Conservation (phyloP, 2,797 vertebrate species). For the Falco concolor region DNA sequence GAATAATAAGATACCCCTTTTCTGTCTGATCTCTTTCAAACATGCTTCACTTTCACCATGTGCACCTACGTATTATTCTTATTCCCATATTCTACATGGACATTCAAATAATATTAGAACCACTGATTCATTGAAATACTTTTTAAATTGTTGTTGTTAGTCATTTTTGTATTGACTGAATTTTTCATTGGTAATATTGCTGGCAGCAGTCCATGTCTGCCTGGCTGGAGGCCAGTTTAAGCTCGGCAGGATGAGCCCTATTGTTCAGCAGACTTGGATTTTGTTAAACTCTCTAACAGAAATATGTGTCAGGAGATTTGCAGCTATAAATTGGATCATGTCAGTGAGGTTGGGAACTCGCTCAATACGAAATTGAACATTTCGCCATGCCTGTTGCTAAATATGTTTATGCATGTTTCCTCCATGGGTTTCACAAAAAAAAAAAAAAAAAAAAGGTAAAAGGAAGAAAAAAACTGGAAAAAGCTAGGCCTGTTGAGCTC, state of each 20-base stretch:
- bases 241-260: slow-evolving; percentile 45
- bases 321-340: slow-evolving; percentile 56
- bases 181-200: slow-evolving; percentile 26
- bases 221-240: slow-evolving; percentile 38
- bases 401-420: slow-evolving; percentile 50
- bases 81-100: background rate
- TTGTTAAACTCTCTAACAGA: slow-evolving; percentile 49
- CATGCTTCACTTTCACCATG: background rate
- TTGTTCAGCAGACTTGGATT: slow-evolving; percentile 47
- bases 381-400: slow-evolving; percentile 43
- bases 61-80: background rate
- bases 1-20: background rate
- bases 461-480: background rate
- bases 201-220: slow-evolving; percentile 36
- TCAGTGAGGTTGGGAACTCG: slow-evolving; percentile 48
- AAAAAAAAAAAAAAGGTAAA: background rate
- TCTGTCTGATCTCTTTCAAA: background rate
- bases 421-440: background rate
- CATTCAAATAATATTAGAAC: slow-evolving; percentile 31
- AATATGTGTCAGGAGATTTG: slow-evolving; percentile 54
- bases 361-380: slow-evolving; percentile 52
- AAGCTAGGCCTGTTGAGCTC: slow-evolving; percentile 4
- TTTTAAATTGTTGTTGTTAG: slow-evolving; percentile 30
- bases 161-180: slow-evolving; percentile 44
- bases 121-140: slow-evolving; percentile 47